These are phyloP conservation scores for Pempheris klunzingeri DNA, from an alignment of 2,797 vertebrate species.

Conservation along the genomic window DNA sequence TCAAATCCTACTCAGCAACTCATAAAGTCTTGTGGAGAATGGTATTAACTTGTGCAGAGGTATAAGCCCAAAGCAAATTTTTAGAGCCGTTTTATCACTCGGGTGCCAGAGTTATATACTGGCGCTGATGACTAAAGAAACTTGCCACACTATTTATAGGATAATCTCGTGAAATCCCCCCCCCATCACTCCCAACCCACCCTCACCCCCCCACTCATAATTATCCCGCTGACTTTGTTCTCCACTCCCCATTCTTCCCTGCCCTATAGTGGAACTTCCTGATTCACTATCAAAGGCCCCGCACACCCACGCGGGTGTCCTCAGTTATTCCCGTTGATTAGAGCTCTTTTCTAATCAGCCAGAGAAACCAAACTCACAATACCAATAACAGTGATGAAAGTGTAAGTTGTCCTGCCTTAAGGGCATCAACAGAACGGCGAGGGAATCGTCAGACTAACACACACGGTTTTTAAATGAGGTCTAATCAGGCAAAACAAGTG, in stretches of 20 bases:
- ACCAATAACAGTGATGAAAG: not conserved
- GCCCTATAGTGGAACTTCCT: slow-evolving; percentile 57
- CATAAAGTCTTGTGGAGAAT: slow-evolving; percentile 51
- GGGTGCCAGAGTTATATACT: slow-evolving; percentile 33
- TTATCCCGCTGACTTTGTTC: slow-evolving; percentile 65
- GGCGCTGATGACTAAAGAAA: slow-evolving; percentile 54
- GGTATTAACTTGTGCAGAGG: slow-evolving; percentile 55
- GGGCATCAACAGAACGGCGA: not conserved
- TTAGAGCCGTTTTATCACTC: slow-evolving; percentile 43
- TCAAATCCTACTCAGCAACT: slow-evolving; percentile 58
- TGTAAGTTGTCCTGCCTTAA: not conserved
- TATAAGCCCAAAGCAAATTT: slow-evolving; percentile 46
- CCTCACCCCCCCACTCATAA: slow-evolving; percentile 42
- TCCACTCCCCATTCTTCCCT: slow-evolving; percentile 22
- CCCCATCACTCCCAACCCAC: slow-evolving; percentile 13
- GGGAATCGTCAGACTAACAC: not conserved
- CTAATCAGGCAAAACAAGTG: not conserved
- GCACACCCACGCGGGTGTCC: not conserved
- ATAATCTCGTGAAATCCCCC: slow-evolving; percentile 57
- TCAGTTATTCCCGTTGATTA: slow-evolving; percentile 22
- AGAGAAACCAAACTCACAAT: not conserved
- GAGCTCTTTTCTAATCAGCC: slow-evolving; percentile 6
- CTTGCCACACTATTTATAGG: slow-evolving; percentile 57
- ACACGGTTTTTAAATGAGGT: not conserved
- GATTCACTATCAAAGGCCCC: slow-evolving; percentile 43